Evolutionary conservation across 1,140 invertebrate genomes (phyloP), one percentile per base, ranked within the genome.

Genomic region (Bombyx mandarina): DNA sequence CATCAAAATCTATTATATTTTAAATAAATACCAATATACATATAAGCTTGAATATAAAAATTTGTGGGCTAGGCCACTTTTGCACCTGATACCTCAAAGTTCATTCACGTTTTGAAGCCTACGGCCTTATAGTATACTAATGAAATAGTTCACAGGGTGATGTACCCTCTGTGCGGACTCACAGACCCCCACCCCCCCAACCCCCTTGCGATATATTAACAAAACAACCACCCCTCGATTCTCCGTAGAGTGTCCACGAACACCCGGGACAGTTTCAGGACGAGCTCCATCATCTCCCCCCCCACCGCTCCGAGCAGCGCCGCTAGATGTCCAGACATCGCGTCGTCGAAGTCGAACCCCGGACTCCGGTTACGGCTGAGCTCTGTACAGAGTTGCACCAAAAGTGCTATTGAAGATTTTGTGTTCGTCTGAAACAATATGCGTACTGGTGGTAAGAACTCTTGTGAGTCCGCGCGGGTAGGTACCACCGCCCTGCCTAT

Each of bases 321-420:
- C 7, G 35, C 52, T 42, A 71, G 12, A 12, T 57, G 45, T 1
- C 50, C 55, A 3, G 60, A 45, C 26, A 71, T 54, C 0, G 43
- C 26, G 1, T 57, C 43, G n/a, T 47, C 35, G 6, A 70, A 56
- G 51, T 72, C 67, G 56, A 75, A 71, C 46, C 65, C 62, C 18
- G 60, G 54, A 56, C 48, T 42, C 3, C 44, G 12, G 2, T 18
- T n/a, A 18, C 45, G 45, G 2, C 26, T 7, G 63, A 8, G 1
- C 49, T 44, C 3, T 53, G 56, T 51, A n/a, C 57, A 42, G 1
- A 65, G n/a, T 44, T 65, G 47, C 3, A 60, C 45, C 50, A 52
- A 60, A 0, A 71, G 50, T 5, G 54, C 52, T 42, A 47, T 54
- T 18, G 59, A 59, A 3, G 58, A 55, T 55, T 64, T 55, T 7